Evolutionary conservation across 2,113 vertebrate species (phyloP).

Genomic region (Oncorhynchus gorbuscha): DNA sequence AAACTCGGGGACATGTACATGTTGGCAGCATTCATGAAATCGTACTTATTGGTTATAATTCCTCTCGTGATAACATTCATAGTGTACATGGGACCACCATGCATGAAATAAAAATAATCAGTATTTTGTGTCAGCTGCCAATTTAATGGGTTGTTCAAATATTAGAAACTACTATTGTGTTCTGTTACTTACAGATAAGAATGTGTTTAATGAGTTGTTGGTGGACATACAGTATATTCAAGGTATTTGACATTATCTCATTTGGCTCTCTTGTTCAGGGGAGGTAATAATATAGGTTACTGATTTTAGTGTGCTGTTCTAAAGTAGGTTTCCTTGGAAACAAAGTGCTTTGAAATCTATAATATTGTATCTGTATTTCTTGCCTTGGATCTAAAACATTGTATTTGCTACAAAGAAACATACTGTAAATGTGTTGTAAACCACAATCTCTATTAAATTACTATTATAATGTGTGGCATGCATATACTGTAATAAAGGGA

Average conservation of each 20-base stretch:
- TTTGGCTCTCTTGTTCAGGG: not conserved
- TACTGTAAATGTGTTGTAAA: not conserved
- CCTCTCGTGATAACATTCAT: too few relatives aligned
- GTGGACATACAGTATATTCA: not conserved
- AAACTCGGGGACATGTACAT: too few relatives aligned
- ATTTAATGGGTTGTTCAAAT: not conserved
- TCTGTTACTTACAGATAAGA: not conserved
- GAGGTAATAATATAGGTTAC: not conserved
- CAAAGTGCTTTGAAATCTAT: not conserved
- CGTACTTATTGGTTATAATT: too few relatives aligned
- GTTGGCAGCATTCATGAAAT: too few relatives aligned
- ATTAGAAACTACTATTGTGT: not conserved
- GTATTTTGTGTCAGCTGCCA: slow-evolving; percentile 12
- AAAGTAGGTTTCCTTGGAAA: too few relatives aligned
- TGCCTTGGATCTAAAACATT: slow-evolving; percentile 26
- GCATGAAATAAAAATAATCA: too few relatives aligned
- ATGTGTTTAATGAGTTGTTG: not conserved
- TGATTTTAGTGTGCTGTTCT: too few relatives aligned
- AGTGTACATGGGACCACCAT: too few relatives aligned
- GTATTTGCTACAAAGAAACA: slow-evolving; percentile 22
- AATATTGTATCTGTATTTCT: not conserved
- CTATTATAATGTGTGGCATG: slow-evolving; percentile 36
- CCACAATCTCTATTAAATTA: slow-evolving; percentile 22
- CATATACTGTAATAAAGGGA: slow-evolving; percentile 47
- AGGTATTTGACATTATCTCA: not conserved